Evolutionary conservation across 2,888 invertebrate genomes (phyloP).

Genomic region (Matsumyia berberina): DNA sequence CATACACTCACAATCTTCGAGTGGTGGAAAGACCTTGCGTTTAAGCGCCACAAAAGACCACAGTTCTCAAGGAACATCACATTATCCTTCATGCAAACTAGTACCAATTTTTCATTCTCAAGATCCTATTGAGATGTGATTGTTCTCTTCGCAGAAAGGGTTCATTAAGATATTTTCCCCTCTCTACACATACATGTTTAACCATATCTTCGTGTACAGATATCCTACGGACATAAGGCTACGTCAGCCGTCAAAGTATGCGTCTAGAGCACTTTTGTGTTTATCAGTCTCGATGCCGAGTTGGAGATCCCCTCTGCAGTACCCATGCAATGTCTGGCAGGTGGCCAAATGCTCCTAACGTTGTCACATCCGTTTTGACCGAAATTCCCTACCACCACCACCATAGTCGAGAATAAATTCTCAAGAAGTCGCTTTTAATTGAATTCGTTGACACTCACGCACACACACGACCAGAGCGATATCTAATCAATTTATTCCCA

Average conservation of each 20-base stretch:
- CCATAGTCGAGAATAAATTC: slow-evolving; percentile 3
- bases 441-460: slow-evolving; percentile 48
- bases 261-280: slow-evolving; percentile 34
- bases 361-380: slow-evolving; percentile 10
- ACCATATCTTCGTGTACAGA: background rate
- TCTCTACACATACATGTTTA: background rate
- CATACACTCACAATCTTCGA: background rate
- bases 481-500: slow-evolving; percentile 48
- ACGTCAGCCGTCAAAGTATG: slow-evolving; percentile 7
- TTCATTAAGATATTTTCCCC: slow-evolving; percentile 50
- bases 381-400: background rate
- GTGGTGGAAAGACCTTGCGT: slow-evolving; percentile 16
- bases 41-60: slow-evolving; percentile 33
- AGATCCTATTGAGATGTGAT: slow-evolving; percentile 59
- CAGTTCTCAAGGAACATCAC: background rate
- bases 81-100: slow-evolving; percentile 29
- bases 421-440: slow-evolving; percentile 41
- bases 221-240: slow-evolving; percentile 30
- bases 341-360: slow-evolving; percentile 32
- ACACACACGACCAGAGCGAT: slow-evolving; percentile 20
- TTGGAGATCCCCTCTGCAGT: background rate
- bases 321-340: slow-evolving; percentile 33
- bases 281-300: slow-evolving; percentile 26
- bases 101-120: slow-evolving; percentile 28
- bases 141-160: slow-evolving; percentile 43